Base-by-base conservation (phyloP, 1,140 invertebrate genomes). In the Drosophila varians region DNA sequence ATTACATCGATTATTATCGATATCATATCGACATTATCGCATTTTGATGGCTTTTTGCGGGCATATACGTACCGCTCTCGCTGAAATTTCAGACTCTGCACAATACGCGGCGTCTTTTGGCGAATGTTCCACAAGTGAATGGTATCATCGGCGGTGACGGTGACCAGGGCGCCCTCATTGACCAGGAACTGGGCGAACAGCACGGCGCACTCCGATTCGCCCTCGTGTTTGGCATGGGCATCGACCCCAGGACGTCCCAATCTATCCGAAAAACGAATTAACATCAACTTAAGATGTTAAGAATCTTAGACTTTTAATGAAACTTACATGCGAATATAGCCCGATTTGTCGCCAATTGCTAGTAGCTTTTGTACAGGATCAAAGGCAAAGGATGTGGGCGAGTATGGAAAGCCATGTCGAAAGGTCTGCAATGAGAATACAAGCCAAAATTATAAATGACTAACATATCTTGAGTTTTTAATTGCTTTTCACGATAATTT, bases 81-180 rank as follows among this genome's bases (percentile, higher is more conserved):
- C 92, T 98, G 96, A 92, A 99, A 99, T 92, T 99, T 98, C 80
- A 99, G 94, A 74, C 96, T 96, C 92, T 99, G 98, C 61, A 98
- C 96, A 86, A 99, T 94, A 92, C 98, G 97, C 36, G 98, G 98
- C 70, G 94, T 94, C 93, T 99, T 99, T 93, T 98, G 97, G 68
- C 97, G 93, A 92, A 98, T 98, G 93, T 97, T 99, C 99, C 99
- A 99, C 68, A 99, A 93, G 92, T 99, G 98, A 45, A 99, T 92
- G 70, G 95, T 96, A 92, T 99, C 98, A 92, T 99, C 98, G 2
- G 96, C 95, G 42, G 98, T 98, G 53, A 97, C 96, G 3, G 97
- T 98, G 54, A 99, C 95, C 40, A 99, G 93, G 18, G 96, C 96
- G 71, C 98, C 99, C 93, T 99, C 98, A 93, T 99, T 99, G 69